Percentiles rank a stretch among this genome's conserved stretches.
phyloP scores from a whole-genome alignment of 2,888 invertebrate species.

The Euphydryas editha region DNA sequence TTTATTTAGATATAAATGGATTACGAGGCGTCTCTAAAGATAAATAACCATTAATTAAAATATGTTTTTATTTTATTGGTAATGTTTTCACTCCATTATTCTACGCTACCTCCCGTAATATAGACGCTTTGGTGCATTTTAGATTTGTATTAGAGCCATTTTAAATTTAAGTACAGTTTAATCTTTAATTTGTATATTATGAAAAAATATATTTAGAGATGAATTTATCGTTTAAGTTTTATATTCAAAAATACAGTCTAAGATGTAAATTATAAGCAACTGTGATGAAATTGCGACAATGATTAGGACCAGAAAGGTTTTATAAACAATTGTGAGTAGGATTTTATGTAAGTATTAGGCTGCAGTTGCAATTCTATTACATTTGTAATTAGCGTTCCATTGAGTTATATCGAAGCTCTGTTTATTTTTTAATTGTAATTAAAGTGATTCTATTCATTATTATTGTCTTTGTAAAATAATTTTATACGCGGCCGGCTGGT shows the following conservation, averaged over 20 bases:
- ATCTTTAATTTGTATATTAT: neutral
- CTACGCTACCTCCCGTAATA: no score
- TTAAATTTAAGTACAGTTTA: neutral
- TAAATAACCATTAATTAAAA: no score
- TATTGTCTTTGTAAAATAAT: neutral
- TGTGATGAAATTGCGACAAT: constrained; percentile 12
- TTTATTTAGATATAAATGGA: no score
- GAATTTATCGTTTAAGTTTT: neutral
- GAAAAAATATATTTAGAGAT: constrained; percentile 4
- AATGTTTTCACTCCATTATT: no score
- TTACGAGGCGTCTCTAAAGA: no score
- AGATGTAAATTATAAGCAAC: constrained; percentile 7
- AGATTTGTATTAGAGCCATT: no score
- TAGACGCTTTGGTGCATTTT: no score
- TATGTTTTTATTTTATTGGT: no score
- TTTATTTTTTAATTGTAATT: neutral
- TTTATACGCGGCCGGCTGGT: neutral
- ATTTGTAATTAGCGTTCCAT: neutral
- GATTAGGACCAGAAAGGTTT: neutral
- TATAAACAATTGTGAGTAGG: neutral
- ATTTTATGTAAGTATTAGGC: neutral
- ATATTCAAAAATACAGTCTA: neutral
- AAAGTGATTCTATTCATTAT: constrained; percentile 1
- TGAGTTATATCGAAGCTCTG: neutral
- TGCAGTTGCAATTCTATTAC: constrained; percentile 7